A percentile compares a stretch with the other conserved stretches of the same genome.
These are phyloP conservation scores for Sebastes paucispinis DNA, from an alignment of 2,797 vertebrate species.

Conservation along the genomic window DNA sequence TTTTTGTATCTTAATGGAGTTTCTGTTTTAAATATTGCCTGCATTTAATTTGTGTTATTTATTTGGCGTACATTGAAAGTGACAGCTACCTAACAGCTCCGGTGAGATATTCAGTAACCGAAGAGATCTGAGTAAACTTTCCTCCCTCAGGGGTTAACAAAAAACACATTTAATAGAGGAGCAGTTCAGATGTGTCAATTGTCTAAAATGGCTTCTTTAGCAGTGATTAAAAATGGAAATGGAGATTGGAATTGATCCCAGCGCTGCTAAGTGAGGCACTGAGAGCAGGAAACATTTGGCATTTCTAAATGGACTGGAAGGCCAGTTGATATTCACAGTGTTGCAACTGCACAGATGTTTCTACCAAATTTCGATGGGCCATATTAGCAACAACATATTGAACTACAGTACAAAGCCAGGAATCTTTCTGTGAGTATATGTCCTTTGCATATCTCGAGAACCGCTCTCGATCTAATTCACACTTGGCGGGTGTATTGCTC, in stretches of 20 bases:
- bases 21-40: background rate
- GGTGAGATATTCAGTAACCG: background rate
- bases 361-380: background rate
- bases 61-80: background rate
- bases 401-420: too few relatives aligned
- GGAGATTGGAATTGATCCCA: slow-evolving; percentile 7
- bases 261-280: background rate
- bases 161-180: background rate
- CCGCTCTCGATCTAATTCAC: too few relatives aligned
- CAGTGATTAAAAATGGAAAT: background rate
- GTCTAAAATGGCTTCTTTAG: background rate
- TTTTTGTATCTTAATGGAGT: background rate
- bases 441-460: too few relatives aligned
- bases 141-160: background rate
- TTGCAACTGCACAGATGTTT: slow-evolving; percentile 8
- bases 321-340: slow-evolving; percentile 10
- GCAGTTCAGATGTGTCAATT: background rate
- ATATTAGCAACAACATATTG: background rate
- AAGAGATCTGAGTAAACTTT: background rate
- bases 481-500: too few relatives aligned
- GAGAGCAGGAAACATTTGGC: slow-evolving; percentile 19
- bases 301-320: slow-evolving; percentile 21
- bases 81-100: background rate
- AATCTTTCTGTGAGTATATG: too few relatives aligned
- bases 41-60: background rate